Evolutionary conservation across 2,888 invertebrate genomes (phyloP).

Genomic region (Epinotia nisella): DNA sequence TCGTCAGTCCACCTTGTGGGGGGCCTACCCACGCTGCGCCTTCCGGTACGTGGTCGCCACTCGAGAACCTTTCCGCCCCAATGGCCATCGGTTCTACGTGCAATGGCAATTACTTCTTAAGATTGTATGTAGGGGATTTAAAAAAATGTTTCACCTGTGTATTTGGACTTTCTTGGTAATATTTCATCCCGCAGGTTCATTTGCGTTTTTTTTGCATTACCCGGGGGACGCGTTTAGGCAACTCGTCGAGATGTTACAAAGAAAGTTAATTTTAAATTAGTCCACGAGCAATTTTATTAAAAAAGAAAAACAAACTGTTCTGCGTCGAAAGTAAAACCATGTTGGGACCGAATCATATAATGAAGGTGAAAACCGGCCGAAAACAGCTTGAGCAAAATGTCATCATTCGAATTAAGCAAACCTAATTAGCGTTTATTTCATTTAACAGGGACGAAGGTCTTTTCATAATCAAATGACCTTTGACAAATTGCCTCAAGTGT

Average conservation of each 20-base stretch:
- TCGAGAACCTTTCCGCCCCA: no score
- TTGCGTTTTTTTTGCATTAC: no score
- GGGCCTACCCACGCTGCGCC: no score
- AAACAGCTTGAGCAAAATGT: conserved; percentile 35
- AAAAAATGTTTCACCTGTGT: no score
- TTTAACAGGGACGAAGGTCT: conserved; percentile 36
- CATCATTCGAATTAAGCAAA: conserved; percentile 38
- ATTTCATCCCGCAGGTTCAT: no score
- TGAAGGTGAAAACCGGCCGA: conserved; percentile 34
- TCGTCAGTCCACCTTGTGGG: no score
- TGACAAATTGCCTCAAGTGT: conserved; percentile 35
- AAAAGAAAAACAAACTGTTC: conserved; percentile 17
- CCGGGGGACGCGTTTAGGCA: no score
- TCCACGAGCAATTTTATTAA: background rate
- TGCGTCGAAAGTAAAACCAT: background rate
- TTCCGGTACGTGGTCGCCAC: no score
- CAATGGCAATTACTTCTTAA: no score
- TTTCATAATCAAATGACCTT: conserved; percentile 42
- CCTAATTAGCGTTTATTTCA: conserved; percentile 43
- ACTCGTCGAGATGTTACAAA: background rate
- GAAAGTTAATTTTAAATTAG: background rate
- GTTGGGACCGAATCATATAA: conserved; percentile 30
- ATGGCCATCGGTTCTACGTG: no score
- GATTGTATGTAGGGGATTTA: no score
- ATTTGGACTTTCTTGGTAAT: no score